Percentiles rank a stretch among this genome's conserved stretches.
These are phyloP conservation scores for Machaerirhynchus nigripectus DNA, from an alignment of 2,113 vertebrate genomes.

Conservation along the genomic window DNA sequence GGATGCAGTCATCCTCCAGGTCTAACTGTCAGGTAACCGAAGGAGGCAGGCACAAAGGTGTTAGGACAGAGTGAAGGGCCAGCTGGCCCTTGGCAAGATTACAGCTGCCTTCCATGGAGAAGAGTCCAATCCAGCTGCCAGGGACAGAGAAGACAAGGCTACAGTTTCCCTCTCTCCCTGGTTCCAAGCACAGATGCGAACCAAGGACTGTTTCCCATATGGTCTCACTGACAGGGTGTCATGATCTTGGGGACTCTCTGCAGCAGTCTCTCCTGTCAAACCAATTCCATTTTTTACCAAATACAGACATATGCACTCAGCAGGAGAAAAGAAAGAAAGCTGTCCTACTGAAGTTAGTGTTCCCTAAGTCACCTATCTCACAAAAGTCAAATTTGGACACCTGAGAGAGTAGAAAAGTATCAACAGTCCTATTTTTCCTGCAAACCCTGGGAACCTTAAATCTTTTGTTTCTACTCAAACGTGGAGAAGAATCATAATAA, in stretches of 20 bases:
- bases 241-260: not conserved
- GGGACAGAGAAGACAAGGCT: not conserved
- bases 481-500: not conserved
- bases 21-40: rapidly evolving
- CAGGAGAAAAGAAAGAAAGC: not conserved
- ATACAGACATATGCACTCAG: not conserved
- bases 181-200: not conserved
- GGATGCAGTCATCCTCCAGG: not conserved
- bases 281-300: not conserved
- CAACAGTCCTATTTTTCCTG: not conserved
- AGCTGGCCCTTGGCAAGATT: not conserved
- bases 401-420: not conserved
- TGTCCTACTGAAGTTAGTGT: not conserved
- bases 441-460: not conserved
- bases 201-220: not conserved
- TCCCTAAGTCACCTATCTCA: not conserved
- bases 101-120: not conserved
- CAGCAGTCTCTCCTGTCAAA: not conserved
- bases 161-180: rapidly evolving
- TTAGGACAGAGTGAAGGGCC: not conserved
- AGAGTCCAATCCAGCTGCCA: not conserved
- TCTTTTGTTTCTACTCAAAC: not conserved
- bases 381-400: not conserved
- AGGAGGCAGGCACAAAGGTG: not conserved
- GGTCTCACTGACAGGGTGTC: no score